Base-by-base conservation (phyloP, 2,797 vertebrate genomes). In the Scleropages formosus region DNA sequence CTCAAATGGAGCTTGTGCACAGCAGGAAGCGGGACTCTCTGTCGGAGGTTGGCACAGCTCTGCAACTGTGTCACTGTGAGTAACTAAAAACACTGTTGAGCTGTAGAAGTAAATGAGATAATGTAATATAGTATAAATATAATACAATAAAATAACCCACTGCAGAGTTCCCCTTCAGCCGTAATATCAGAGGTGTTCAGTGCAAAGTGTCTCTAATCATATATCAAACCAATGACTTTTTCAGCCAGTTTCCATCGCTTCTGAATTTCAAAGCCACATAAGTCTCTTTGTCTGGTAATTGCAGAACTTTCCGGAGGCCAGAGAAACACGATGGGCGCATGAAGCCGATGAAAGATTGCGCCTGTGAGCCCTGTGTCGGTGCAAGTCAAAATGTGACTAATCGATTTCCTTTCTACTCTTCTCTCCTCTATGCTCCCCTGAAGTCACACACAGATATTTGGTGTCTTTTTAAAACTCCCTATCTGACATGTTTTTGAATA, bases 21-120 rank as follows among this genome's bases (percentile, higher is more conserved):
- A 26, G 26, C 63, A 65, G 63, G 7, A 39, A 27, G 66, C 1
- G 22, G 16, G 39, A 13, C 63, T 71, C 46, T 56, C 15, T 78
- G 80, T 84, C 81, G 83, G 75, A 70, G 84, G 83, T 86, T 84
- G 83, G 78, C 69, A 63, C 77, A 83, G 75, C 18, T 49, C 4
- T 27, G n/a, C 39, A 22, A 44, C 75, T 75, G 79, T 75, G 76
- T 76, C 65, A 76, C 27, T 65, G 87, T 85, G 82, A 85, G 89
- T 88, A 86, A 86, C 87, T 87, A 80, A 84, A 75, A 75, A 22
- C 74, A 73, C 13, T n/a, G 66, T 46, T 22, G 74, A 72, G 77
- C 86, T 81, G 84, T 74, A 67, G 77, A 83, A 80, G 81, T 78
- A 78, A 81, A 79, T 75, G 78, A 82, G 77, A 84, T 80, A 6